Conservation (phyloP, 2,113 vertebrate species). For the Perca fluviatilis region DNA sequence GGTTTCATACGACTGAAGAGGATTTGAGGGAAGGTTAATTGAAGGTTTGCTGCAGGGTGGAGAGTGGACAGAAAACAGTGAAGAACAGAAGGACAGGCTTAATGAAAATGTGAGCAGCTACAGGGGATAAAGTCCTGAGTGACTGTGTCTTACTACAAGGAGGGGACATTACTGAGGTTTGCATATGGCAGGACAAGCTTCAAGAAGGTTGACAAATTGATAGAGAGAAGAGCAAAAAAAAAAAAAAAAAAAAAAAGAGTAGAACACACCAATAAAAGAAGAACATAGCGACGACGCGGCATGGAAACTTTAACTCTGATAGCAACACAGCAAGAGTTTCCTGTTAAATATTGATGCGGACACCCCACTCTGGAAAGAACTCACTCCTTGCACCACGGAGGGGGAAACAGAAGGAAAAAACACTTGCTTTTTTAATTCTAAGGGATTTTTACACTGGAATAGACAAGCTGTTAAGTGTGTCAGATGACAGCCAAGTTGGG, state of each 20-base stretch:
- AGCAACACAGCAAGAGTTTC: constrained; percentile 62
- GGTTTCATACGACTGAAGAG: constrained; percentile 43
- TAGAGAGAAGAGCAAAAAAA: not conserved
- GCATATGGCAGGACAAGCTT: constrained; percentile 12
- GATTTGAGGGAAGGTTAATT: constrained; percentile 60
- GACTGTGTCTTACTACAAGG: constrained; percentile 21
- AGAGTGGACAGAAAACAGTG: constrained; percentile 42
- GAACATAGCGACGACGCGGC: not conserved
- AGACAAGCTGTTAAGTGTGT: constrained; percentile 33
- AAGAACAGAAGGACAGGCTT: constrained; percentile 53
- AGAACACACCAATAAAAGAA: not conserved
- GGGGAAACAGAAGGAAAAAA: constrained; percentile 34
- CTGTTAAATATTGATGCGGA: constrained; percentile 78
- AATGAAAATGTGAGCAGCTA: constrained; percentile 36
- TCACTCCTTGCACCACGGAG: constrained; percentile 34
- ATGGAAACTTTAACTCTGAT: constrained; percentile 65
- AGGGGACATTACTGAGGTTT: constrained; percentile 20
- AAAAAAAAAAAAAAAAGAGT: not conserved
- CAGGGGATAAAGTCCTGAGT: constrained; percentile 27
- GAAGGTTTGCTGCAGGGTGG: constrained; percentile 61
- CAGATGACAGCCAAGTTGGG: constrained; percentile 18
- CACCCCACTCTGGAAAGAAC: constrained; percentile 61
- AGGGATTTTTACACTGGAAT: constrained; percentile 25
- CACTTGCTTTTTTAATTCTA: constrained; percentile 34
- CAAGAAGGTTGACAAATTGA: not conserved